Base-by-base conservation (phyloP, 2,888 invertebrate species). In the Omphaloscelis lunosa region DNA sequence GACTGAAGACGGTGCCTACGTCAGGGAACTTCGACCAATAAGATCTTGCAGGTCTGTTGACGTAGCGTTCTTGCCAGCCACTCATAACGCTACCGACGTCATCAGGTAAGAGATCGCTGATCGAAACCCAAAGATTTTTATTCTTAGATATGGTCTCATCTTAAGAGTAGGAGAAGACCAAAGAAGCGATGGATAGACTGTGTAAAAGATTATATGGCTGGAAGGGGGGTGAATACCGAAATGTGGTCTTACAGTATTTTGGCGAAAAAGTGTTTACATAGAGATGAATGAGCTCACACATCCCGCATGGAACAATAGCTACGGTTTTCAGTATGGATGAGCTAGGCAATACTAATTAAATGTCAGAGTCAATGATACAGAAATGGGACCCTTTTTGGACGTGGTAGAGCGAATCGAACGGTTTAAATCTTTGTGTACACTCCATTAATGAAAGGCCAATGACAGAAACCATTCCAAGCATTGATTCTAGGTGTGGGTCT, bases 61-160 rank as follows among this genome's bases (percentile, higher is more conserved):
- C 48, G 91, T 96, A 2, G 96, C 96, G 5, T 96, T 96, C 78
- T 77, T 96, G 34, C 96, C 96, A 1, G 96, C 96, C 0, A 88
- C 90, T 0, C 95, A 96, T 71, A 93, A 95, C 61, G 91, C 93
- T n/a, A 95, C 95, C 17, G 94, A 95, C 79, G 95, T 93, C 20
- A 95, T 96, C 66, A 94, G 95, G 96, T 95, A 78, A 80, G 34
- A 48, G 7, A 39, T 51, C 3, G 0, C n/a, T 79, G 0, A n/a
- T 48, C 2, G 3, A n/a, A 68, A 48, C 5, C 29, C 17, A 61
- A 23, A 7, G 9, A 23, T 69, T 23, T 20, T 2, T 11, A n/a
- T 48, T 20, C 5, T 20, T 27, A 23, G 2, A 27, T 15, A 3
- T 20, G 27, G 39, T 65, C 58, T 27, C 15, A 17, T 27, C 17